phyloP scores from a whole-genome alignment of 2,888 invertebrate species.

The Pseudococcus jackbeardsleyi region DNA sequence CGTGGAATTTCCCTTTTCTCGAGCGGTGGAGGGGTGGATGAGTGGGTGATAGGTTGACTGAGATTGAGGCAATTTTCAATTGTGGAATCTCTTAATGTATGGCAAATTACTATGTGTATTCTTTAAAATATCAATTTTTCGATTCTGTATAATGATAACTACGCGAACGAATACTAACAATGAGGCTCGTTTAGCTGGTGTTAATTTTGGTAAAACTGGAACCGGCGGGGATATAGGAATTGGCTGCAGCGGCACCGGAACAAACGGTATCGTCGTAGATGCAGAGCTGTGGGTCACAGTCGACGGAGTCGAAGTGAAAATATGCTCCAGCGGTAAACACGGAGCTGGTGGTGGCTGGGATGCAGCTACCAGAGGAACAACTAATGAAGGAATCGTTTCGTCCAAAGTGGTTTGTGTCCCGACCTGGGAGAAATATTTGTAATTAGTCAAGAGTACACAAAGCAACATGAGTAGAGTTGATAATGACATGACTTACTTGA shows the following conservation, averaged over 20 bases:
- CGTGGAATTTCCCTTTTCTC: too few relatives aligned
- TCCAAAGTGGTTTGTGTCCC: slow-evolving; percentile 67
- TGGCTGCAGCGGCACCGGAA: neutral
- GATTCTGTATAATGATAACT: too few relatives aligned
- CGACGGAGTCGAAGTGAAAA: neutral
- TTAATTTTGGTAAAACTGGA: slow-evolving; percentile 46
- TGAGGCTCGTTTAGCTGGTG: slow-evolving; percentile 66
- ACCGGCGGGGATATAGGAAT: slow-evolving; percentile 15
- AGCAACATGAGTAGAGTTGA: neutral
- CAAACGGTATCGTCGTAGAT: neutral
- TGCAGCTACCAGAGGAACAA: slow-evolving; percentile 65
- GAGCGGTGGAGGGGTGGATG: too few relatives aligned
- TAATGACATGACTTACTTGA: slow-evolving; percentile 67
- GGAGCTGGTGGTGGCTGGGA: slow-evolving; percentile 66
- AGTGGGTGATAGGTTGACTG: too few relatives aligned
- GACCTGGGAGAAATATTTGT: slow-evolving; percentile 67
- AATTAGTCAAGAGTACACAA: neutral
- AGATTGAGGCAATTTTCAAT: too few relatives aligned
- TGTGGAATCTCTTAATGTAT: too few relatives aligned
- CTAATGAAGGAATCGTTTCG: slow-evolving; percentile 56
- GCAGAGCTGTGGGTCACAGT: slow-evolving; percentile 17
- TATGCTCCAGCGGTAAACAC: neutral
- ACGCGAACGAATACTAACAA: slow-evolving; percentile 64
- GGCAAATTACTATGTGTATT: too few relatives aligned
- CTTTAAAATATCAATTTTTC: too few relatives aligned